These are phyloP conservation scores for Amblyjoppa fuscipennis DNA, from an alignment of 2,888 invertebrate species.

Conservation along the genomic window DNA sequence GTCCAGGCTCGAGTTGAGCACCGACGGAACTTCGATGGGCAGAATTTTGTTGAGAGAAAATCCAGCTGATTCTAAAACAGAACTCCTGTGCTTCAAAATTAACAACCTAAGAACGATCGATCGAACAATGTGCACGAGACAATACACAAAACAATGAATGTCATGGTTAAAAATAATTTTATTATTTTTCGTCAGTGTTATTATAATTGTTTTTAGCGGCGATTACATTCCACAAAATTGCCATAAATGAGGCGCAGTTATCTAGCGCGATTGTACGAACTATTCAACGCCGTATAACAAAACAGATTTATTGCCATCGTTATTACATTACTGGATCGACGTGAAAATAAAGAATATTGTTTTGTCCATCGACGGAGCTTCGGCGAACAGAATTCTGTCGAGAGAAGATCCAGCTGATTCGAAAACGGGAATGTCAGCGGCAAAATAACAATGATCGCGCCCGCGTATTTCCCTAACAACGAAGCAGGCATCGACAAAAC, in stretches of 20 bases:
- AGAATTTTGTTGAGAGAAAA: too few relatives aligned
- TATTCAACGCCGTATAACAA: too few relatives aligned
- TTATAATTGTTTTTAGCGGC: neutral
- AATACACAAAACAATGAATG: neutral
- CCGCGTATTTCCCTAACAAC: neutral
- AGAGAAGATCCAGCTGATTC: conserved; percentile 44
- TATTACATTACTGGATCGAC: conserved; percentile 71
- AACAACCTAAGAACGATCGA: neutral
- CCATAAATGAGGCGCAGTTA: conserved; percentile 26
- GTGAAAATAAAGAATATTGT: conserved; percentile 37
- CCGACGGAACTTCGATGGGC: too few relatives aligned
- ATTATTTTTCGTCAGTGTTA: neutral
- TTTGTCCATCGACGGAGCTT: conserved; percentile 66
- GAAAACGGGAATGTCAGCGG: neutral
- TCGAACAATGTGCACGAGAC: neutral
- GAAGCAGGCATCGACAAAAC: neutral
- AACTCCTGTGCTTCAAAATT: too few relatives aligned
- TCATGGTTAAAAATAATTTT: neutral
- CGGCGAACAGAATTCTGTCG: conserved; percentile 71
- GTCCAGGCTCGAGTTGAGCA: too few relatives aligned
- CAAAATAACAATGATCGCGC: neutral
- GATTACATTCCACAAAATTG: neutral
- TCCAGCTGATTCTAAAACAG: too few relatives aligned
- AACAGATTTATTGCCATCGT: too few relatives aligned
- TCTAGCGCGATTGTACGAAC: conserved; percentile 27